Evolutionary conservation across 2,113 vertebrate genomes (phyloP).

Genomic region (Osmerus eperlanus): DNA sequence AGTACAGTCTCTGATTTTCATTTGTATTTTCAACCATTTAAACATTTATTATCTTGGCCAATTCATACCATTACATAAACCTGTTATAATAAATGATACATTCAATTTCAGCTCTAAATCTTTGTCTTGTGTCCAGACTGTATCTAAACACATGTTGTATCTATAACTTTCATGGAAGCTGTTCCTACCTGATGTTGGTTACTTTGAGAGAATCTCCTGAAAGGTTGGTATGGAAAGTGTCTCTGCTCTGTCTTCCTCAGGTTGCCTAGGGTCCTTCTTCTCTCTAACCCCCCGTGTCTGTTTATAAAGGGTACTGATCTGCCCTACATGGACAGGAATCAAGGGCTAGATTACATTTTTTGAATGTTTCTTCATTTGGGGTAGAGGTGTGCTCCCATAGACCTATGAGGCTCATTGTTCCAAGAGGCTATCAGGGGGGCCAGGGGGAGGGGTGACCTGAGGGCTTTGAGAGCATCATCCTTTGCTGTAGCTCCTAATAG

Average conservation of each 20-base stretch:
- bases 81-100: too few relatives aligned
- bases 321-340: neutral
- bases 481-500: neutral
- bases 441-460: neutral
- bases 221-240: too few relatives aligned
- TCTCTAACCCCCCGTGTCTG: neutral
- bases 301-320: neutral
- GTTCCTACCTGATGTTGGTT: neutral
- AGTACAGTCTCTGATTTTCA: too few relatives aligned
- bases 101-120: too few relatives aligned
- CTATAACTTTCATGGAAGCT: neutral
- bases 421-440: neutral
- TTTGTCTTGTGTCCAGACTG: too few relatives aligned
- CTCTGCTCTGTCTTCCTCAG: neutral
- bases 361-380: neutral
- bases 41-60: too few relatives aligned
- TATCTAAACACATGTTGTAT: neutral
- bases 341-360: neutral
- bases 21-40: too few relatives aligned
- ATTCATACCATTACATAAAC: too few relatives aligned
- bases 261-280: neutral
- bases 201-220: neutral
- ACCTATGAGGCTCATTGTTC: neutral
- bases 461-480: neutral
- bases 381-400: neutral